These are phyloP conservation scores for Actenoides lindsayi DNA, from an alignment of 2,113 vertebrate genomes.

Conservation along the genomic window DNA sequence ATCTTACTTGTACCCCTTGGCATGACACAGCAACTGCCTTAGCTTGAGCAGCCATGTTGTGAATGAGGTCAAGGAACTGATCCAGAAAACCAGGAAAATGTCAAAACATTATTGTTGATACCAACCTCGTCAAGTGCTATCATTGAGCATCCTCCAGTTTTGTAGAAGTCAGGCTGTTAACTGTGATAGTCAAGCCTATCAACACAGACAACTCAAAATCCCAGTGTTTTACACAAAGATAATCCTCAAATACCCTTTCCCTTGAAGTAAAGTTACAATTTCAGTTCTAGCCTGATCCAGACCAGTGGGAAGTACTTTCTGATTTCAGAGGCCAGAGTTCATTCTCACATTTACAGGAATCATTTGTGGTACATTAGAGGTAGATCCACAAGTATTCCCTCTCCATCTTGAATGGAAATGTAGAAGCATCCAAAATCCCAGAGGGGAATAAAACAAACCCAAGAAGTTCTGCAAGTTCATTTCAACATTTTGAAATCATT, in stretches of 20 bases:
- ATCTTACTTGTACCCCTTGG: background rate
- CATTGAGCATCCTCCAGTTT: background rate
- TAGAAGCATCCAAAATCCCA: background rate
- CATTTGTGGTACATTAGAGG: background rate
- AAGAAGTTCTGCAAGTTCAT: background rate
- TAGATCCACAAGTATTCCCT: background rate
- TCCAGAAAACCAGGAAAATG: background rate
- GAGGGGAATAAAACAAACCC: background rate
- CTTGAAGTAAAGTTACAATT: background rate
- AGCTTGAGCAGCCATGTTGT: background rate
- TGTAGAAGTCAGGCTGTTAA: background rate
- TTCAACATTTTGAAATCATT: background rate
- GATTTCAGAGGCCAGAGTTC: background rate
- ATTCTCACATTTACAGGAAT: background rate
- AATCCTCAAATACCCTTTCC: background rate
- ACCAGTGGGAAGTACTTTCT: background rate
- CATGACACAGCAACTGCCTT: background rate
- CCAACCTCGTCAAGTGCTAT: background rate
- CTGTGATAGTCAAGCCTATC: background rate
- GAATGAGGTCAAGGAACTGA: background rate
- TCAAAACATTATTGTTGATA: slow-evolving; percentile 1
- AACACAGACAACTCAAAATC: background rate
- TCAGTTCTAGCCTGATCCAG: background rate
- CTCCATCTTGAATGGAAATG: background rate
- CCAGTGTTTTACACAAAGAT: background rate